Evolutionary conservation across 2,113 vertebrate genomes (phyloP), one percentile per base, ranked within the genome.

Genomic region (Leuciscus idus): DNA sequence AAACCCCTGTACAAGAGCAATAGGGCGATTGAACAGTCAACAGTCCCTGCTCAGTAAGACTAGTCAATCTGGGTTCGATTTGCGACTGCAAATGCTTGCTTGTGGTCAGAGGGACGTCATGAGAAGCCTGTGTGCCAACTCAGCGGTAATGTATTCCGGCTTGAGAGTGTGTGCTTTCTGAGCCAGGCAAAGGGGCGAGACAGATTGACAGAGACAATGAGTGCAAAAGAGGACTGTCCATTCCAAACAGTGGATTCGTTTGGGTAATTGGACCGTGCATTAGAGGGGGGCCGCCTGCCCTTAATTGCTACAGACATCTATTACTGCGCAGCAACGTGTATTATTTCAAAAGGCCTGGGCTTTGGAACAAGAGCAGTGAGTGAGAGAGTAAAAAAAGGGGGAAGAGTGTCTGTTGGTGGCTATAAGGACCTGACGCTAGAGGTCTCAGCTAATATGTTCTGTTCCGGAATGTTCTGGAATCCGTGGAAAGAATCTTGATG

Each of bases 241-340:
- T 87, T 82, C 59, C 80, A 50, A 68, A 68, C 62, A 68, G 62
- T 48, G 39, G n/a, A 82, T 50, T 82, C 4, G 80, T 92, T 91
- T 85, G 88, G 80, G 81, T 91, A 92, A 92, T 88, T 91, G 90
- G 90, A 89, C 66, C 23, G 62, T 77, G 74, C 28, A 81, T 88
- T 82, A 59, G 87, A 80, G 26, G 80, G 81, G n/a, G 78, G 80
- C 74, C 85, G 84, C 36, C 73, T n/a, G 15, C 17, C 81, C 70
- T 76, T 79, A 90, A 89, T 85, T 90, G 87, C 86, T 30, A 74
- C 72, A 87, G 50, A 91, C 80, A 82, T 55, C 59, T 80, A 87
- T 90, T 86, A 88, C 66, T 72, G 79, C 52, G 84, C 74, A 86
- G 84, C 84, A 75, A 81, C 21, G 21, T 52, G 84, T 50, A 82